A percentile compares a stretch with the other conserved stretches of the same genome.
Evolutionary conservation across 2,113 vertebrate genomes (phyloP).

Genomic region (Dicaeum eximium): DNA sequence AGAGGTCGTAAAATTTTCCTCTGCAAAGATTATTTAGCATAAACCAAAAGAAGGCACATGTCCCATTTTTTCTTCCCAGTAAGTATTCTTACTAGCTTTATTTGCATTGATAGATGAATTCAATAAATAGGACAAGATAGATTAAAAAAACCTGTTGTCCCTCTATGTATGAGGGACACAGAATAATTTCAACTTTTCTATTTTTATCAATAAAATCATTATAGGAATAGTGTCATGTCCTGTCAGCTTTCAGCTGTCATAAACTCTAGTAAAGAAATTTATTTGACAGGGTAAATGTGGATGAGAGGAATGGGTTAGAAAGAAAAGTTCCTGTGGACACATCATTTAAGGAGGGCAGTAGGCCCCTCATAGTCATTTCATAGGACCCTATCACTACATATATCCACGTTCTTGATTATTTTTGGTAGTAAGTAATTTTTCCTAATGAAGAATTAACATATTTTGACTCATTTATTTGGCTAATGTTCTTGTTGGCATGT

Average conservation of each 20-base stretch:
- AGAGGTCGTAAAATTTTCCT: neutral
- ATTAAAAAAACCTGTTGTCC: neutral
- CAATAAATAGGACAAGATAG: neutral
- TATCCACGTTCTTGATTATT: neutral
- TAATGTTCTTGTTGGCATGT: neutral
- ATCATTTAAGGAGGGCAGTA: neutral
- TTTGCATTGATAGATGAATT: neutral
- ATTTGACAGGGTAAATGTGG: neutral
- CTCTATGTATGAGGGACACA: neutral
- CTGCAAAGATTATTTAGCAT: neutral
- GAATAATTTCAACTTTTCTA: neutral
- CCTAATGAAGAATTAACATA: constrained; percentile 28
- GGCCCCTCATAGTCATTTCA: neutral
- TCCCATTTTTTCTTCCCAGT: neutral
- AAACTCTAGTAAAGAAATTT: neutral
- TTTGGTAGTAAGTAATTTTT: neutral
- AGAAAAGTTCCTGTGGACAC: neutral
- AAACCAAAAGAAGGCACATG: neutral
- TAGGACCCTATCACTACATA: neutral
- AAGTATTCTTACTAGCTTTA: neutral
- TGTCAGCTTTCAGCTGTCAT: neutral
- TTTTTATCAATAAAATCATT: neutral
- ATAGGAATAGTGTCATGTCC: neutral
- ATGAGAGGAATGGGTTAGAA: neutral
- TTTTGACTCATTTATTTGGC: constrained; percentile 25